Conservation (phyloP, 2,113 vertebrate species). For the Calonectris borealis region DNA sequence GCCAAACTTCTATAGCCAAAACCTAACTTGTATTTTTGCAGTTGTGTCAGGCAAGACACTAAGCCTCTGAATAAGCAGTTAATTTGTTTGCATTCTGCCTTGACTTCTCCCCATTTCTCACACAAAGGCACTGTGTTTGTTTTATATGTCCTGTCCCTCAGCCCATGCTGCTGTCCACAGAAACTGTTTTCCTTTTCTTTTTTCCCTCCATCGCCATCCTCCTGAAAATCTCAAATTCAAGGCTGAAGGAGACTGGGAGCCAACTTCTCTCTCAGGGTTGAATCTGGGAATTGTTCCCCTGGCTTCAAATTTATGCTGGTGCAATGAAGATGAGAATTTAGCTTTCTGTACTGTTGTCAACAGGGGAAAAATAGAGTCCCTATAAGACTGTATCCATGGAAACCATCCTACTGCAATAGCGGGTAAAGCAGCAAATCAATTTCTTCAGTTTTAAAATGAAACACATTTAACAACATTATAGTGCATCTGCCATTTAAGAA, state of each 20-base stretch:
- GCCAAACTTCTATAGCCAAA: background rate
- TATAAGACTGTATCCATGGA: constrained; percentile 66
- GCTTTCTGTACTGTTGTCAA: constrained; percentile 34
- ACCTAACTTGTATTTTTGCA: background rate
- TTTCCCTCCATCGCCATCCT: rapidly evolving
- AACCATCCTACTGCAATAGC: constrained; percentile 49
- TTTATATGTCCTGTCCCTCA: background rate
- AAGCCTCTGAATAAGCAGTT: background rate
- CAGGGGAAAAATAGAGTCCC: constrained; percentile 25
- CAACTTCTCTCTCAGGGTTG: background rate
- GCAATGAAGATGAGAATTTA: constrained; percentile 40
- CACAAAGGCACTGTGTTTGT: background rate
- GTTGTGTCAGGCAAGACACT: background rate
- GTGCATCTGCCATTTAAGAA: constrained; percentile 21
- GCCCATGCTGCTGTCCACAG: background rate
- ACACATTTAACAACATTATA: background rate
- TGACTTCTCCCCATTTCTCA: background rate
- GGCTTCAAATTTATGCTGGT: constrained; percentile 36
- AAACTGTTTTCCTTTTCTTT: background rate
- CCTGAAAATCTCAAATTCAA: background rate
- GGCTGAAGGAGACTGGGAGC: background rate
- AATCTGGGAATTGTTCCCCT: background rate
- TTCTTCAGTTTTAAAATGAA: constrained; percentile 47
- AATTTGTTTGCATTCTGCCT: background rate
- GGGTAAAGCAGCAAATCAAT: constrained; percentile 45